Percentiles rank a stretch among this genome's conserved stretches.
Conservation (phyloP, 2,113 vertebrate species). For the Conger conger region DNA sequence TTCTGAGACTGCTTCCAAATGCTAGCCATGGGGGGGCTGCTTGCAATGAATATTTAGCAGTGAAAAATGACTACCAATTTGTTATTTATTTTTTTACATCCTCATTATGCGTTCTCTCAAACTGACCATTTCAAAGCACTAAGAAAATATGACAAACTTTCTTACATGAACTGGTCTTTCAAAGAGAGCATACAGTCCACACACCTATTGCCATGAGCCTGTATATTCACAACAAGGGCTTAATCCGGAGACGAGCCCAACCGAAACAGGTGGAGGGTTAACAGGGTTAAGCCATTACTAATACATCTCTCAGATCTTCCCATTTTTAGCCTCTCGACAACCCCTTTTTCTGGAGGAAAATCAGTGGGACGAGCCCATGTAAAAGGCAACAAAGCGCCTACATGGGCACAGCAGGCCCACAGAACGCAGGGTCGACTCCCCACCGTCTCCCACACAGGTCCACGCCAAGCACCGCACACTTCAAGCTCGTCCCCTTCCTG, state of each 20-base stretch:
- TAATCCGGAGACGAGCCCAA: neutral
- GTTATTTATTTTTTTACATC: neutral
- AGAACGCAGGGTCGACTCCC: neutral
- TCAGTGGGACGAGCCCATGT: neutral
- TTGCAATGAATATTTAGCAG: neutral
- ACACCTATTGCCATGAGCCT: neutral
- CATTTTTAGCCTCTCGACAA: neutral
- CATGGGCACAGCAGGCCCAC: neutral
- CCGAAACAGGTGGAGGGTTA: neutral
- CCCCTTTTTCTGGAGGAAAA: neutral
- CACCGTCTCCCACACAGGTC: neutral
- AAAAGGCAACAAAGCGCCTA: neutral
- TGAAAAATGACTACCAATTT: neutral
- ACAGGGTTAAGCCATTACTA: slow-evolving; percentile 4
- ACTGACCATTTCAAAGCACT: neutral
- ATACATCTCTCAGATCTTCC: neutral
- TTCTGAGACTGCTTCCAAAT: neutral
- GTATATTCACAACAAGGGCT: neutral
- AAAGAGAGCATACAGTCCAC: neutral
- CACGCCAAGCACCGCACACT: neutral
- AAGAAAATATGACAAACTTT: neutral
- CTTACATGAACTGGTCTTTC: neutral
- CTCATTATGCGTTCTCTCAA: neutral
- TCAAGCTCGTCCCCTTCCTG: neutral
- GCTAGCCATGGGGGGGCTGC: neutral